Conservation (phyloP, 2,888 invertebrate species). For the Agrilus biguttatus region DNA sequence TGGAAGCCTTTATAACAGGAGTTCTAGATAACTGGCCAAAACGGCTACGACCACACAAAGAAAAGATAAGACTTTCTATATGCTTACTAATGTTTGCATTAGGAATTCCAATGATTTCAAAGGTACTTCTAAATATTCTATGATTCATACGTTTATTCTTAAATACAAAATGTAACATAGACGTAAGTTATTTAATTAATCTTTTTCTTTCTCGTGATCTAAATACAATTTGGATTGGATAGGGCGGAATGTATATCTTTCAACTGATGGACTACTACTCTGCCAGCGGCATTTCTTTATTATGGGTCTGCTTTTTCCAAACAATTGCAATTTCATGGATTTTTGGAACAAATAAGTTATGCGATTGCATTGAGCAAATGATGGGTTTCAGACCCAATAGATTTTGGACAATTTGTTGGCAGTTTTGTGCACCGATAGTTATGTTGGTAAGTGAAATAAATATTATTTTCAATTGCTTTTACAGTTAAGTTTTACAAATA, state of each 20-base stretch:
- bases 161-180: no score
- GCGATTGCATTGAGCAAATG: constrained; percentile 48
- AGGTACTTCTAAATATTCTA: constrained; percentile 37
- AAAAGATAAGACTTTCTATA: constrained; percentile 52
- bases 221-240: constrained; percentile 8
- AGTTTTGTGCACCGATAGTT: constrained; percentile 41
- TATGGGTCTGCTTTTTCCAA: constrained; percentile 48
- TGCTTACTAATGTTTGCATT: constrained; percentile 70
- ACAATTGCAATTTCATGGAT: constrained; percentile 45
- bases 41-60: constrained; percentile 40
- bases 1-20: constrained; percentile 46
- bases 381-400: constrained; percentile 38
- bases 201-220: background rate
- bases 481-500: no score
- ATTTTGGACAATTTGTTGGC: constrained; percentile 46
- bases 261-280: constrained; percentile 70
- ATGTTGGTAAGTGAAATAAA: constrained; percentile 37
- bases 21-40: constrained; percentile 44
- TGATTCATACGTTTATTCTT: no score
- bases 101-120: constrained; percentile 77
- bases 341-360: constrained; percentile 42
- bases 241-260: constrained; percentile 85
- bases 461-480: no score
- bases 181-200: background rate
- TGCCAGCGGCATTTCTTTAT: constrained; percentile 42